Conservation (phyloP, 2,888 invertebrate genomes). For the Bimastos eiseni region DNA sequence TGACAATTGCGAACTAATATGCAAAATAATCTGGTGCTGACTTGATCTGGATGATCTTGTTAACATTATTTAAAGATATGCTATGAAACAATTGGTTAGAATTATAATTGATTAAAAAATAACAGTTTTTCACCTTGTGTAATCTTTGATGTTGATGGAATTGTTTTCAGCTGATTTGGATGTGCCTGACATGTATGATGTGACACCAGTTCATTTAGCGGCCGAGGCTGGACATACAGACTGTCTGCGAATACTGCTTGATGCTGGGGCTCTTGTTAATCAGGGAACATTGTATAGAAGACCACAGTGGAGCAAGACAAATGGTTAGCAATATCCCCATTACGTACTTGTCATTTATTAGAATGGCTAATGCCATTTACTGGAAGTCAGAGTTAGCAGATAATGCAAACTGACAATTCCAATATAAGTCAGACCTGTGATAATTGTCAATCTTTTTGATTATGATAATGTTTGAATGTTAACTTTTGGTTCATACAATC, state of each 20-base stretch:
- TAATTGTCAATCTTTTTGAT: too few species aligned
- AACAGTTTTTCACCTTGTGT: background rate
- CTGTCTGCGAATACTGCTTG: constrained; percentile 53
- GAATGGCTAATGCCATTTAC: background rate
- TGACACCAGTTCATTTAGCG: constrained; percentile 58
- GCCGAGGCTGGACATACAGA: constrained; percentile 54
- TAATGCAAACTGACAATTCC: background rate
- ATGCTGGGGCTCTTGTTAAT: constrained; percentile 55
- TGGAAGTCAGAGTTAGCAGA: background rate
- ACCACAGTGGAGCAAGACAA: constrained; percentile 26
- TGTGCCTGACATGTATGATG: constrained; percentile 57
- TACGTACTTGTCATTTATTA: too few species aligned
- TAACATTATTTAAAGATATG: too few species aligned
- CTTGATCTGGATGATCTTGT: too few species aligned
- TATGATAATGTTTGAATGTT: too few species aligned
- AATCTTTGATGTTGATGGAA: background rate
- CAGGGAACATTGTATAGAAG: constrained; percentile 19
- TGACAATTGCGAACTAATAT: too few species aligned
- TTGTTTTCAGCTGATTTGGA: constrained; percentile 54
- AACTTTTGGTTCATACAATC: background rate
- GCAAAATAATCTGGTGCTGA: too few species aligned
- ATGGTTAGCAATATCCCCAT: background rate
- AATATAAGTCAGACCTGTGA: background rate
- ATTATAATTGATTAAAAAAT: background rate
- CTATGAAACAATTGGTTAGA: background rate